phyloP scores from a whole-genome alignment of 2,113 vertebrate genomes.

The Mixornis gularis region DNA sequence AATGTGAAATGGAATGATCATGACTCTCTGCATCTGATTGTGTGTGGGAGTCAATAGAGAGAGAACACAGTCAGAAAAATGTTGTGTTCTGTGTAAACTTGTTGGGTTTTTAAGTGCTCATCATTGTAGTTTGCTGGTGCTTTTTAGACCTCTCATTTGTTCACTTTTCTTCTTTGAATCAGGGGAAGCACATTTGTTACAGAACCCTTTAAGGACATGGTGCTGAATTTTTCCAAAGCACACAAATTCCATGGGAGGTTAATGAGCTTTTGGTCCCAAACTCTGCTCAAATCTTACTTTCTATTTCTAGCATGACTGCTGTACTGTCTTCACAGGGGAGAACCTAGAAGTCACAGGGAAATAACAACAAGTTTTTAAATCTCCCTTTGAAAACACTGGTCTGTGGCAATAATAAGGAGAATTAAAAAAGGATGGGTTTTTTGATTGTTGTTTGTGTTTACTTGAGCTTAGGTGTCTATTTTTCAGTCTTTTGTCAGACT shows the following conservation, averaged over 20 bases:
- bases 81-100: background rate
- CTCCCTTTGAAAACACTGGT: background rate
- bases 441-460: background rate
- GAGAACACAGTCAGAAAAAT: background rate
- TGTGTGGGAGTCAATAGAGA: background rate
- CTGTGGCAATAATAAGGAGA: background rate
- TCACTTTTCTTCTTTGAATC: background rate
- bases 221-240: background rate
- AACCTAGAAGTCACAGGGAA: background rate
- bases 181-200: background rate
- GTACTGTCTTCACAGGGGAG: background rate
- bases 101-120: background rate
- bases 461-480: background rate
- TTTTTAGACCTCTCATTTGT: background rate
- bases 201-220: background rate
- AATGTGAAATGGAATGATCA: background rate
- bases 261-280: background rate
- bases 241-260: background rate
- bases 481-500: background rate
- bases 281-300: background rate
- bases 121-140: background rate
- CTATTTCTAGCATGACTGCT: accelerated
- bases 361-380: background rate
- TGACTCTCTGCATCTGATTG: background rate
- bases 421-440: background rate